phyloP scores from a whole-genome alignment of 2,888 invertebrate genomes.

The Microchrysa polita region DNA sequence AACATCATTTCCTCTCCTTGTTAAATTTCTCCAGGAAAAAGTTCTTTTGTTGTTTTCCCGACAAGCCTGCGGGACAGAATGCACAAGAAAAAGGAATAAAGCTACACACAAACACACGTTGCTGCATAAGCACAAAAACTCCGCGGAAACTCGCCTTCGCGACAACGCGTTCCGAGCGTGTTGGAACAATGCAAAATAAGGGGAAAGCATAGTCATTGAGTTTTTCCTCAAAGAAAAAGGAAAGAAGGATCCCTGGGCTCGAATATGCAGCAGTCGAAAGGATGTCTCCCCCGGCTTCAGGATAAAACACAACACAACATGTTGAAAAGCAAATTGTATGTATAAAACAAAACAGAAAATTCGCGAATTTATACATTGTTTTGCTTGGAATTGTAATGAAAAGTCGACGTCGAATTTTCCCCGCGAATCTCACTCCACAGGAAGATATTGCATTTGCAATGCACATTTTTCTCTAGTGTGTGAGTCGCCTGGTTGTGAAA shows the following conservation, averaged over 20 bases:
- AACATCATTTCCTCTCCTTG: slow-evolving; percentile 26
- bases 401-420: not conserved
- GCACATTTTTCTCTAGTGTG: not conserved
- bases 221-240: not conserved
- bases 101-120: too few relatives aligned
- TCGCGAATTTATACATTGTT: not conserved
- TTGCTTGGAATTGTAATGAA: not conserved
- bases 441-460: not conserved
- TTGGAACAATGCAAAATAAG: slow-evolving; percentile 12
- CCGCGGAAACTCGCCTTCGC: slow-evolving; percentile 1
- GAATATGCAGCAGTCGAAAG: not conserved
- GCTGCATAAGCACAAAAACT: not conserved
- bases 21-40: slow-evolving; percentile 38
- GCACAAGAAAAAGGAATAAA: slow-evolving; percentile 17
- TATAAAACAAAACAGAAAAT: too few relatives aligned
- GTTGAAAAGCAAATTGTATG: too few relatives aligned
- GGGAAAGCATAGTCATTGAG: not conserved
- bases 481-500: not conserved
- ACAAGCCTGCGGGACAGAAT: slow-evolving; percentile 26
- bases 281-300: not conserved
- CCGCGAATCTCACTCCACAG: not conserved
- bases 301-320: not conserved
- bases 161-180: not conserved
- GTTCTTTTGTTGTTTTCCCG: slow-evolving; percentile 38
- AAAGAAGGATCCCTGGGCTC: not conserved